Base-by-base conservation (phyloP, 2,113 vertebrate species). In the Colossoma macropomum region DNA sequence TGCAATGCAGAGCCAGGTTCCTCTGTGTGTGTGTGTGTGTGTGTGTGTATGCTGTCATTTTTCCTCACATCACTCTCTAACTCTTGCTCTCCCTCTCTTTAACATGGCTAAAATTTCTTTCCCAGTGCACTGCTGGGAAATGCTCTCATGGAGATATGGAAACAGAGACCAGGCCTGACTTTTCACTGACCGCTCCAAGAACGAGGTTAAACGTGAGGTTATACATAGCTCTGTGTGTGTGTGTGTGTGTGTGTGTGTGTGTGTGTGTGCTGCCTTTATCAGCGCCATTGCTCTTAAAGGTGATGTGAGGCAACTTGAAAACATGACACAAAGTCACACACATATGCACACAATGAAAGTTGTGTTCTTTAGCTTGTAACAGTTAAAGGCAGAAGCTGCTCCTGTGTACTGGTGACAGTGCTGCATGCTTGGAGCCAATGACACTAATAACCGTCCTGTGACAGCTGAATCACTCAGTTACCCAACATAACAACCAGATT, bases 391-490 rank as follows among this genome's bases (percentile, higher is more conserved):
- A 62, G 59, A 16, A 62, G 25, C 59, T 16, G 25, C n/a, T 27
- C 10, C 25, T 13, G 59, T 62, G 12, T 62, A 3, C 27, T 62
- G n/a, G 59, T n/a, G 27, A 62, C 59, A 27, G 23, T 62, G n/a
- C 11, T 59, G 34, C 87, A 87, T 90, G 83, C 23, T 27, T 62
- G n/a, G 59, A 25, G 10, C 2, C 59, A 25, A 1, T 62, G 59
- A 62, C 25, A 27, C 59, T 59, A 59, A 12, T 27, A 62, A 62
- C 9, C 8, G 86, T 89, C 79, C 85, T 82, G 84, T 91, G 92
- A 92, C 68, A 78, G 79, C 87, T 86, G 74, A 88, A 86, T 88
- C 90, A 86, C 88, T 86, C 82, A 84, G 86, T 91, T 89, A 91
- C 84, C 54, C 78, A 80, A 45, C 84, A 66, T 88, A 71, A 38